Evolutionary conservation across 2,888 invertebrate genomes (phyloP), one percentile per base, ranked within the genome.

Genomic region (Zeuzera pyrina): DNA sequence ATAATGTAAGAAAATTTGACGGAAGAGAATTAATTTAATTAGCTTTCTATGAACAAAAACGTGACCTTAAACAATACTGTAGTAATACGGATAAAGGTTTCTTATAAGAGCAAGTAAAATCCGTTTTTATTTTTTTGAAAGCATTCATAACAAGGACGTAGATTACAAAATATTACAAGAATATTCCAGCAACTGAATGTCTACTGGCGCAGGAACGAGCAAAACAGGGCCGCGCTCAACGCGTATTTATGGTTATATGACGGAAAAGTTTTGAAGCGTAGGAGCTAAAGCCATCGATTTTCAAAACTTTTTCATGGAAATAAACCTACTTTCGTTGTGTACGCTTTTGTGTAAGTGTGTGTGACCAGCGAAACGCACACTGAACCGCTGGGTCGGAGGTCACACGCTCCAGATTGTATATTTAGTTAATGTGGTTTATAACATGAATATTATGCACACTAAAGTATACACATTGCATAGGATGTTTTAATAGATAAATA

Each of bases 291-390:
- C 79, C 79, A 83, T 83, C 84, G 84, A 84, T 84, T 84, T 84
- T 83, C 81, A 76, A 83, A 84, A 84, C 79, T 84, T 84, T 84
- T 84, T 84, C 84, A 79, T 83, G 83, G 83, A 83, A 79, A 84
- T 79, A 81, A 81, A 81, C 81, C 81, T 76, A 81, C 81, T 81
- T 79, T 77, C 70, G 66, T 69, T 73, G 76, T 79, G 72, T 72
- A 71, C 59, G 63, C 49, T 27, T 33, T 22, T 36, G 36, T 42
- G 29, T n/a, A 15, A 56, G 73, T 77, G 74, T 69, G 73, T 44
- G 69, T 61, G 45, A 31, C 47, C 44, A 41, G 49, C 50, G 46
- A 39, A 41, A 68, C 71, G 30, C 63, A 63, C 66, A 74, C 70
- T 56, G 8, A 29, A 33, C 21, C 27, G 38, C 23, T 21, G 30